A percentile compares a stretch with the other conserved stretches of the same genome.
These are phyloP conservation scores for Trypoxylus dichotomus DNA, from an alignment of 1,140 invertebrate genomes.

Conservation along the genomic window DNA sequence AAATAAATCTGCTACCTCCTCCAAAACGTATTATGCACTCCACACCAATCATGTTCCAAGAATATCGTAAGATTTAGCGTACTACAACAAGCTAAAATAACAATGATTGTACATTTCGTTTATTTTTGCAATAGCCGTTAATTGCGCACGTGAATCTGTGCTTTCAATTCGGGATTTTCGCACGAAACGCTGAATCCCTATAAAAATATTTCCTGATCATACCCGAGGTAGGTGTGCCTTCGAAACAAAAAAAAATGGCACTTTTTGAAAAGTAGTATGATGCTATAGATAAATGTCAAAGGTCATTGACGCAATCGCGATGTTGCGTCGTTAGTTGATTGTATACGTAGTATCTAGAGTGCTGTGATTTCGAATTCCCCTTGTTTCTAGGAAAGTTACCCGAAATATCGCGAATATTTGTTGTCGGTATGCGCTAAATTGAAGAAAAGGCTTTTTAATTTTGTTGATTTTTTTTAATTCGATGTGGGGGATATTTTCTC, in stretches of 20 bases:
- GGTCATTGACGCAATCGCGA: background rate
- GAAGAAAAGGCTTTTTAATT: too few relatives aligned
- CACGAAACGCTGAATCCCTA: background rate
- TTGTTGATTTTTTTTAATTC: too few relatives aligned
- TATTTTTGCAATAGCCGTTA: background rate
- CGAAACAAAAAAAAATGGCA: background rate
- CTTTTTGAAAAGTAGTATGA: background rate
- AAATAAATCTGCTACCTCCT: background rate
- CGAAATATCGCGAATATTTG: too few relatives aligned
- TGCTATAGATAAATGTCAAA: background rate
- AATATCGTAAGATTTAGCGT: background rate
- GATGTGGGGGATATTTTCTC: too few relatives aligned
- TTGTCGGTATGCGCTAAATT: too few relatives aligned
- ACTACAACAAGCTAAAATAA: background rate
- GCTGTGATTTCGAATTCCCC: background rate
- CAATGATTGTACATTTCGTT: constrained; percentile 7
- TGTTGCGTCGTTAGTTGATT: background rate
- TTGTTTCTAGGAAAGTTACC: too few relatives aligned
- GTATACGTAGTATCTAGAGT: background rate
- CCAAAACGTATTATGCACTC: background rate
- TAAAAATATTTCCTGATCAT: background rate
- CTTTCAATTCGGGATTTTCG: background rate
- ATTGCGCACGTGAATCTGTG: background rate
- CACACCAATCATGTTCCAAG: constrained; percentile 8
- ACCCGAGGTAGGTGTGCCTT: background rate